Evolutionary conservation across 2,113 vertebrate genomes (phyloP).

Genomic region (Psittacara wagleri): DNA sequence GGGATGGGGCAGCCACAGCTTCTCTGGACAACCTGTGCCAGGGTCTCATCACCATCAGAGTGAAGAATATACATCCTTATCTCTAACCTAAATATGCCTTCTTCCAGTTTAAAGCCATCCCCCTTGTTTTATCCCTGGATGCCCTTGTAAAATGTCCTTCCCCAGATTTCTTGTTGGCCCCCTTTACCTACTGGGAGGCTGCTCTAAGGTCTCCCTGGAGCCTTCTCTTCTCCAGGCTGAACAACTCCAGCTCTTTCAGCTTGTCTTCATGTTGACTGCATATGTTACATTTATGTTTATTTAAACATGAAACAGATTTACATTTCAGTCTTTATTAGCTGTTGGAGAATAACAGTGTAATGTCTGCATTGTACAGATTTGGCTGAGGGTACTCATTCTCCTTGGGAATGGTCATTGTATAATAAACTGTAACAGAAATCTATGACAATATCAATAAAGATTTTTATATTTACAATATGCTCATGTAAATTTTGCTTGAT

Average conservation of each 20-base stretch:
- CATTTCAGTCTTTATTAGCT: constrained; percentile 6
- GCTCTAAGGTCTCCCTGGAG: neutral
- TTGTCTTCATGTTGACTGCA: neutral
- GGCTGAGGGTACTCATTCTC: neutral
- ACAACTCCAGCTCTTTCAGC: neutral
- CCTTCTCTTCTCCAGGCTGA: neutral
- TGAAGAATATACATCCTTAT: neutral
- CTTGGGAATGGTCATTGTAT: neutral
- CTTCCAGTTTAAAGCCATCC: neutral
- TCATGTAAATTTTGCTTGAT: neutral
- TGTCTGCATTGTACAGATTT: neutral
- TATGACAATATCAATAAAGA: neutral
- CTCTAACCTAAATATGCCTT: neutral
- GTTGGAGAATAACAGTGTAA: neutral
- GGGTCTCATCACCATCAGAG: neutral
- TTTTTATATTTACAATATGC: neutral
- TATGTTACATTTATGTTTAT: neutral
- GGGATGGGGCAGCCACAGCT: neutral
- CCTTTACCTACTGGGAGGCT: neutral
- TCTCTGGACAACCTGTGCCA: neutral
- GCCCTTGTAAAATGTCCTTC: neutral
- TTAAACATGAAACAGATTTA: constrained; percentile 8
- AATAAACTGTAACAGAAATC: neutral
- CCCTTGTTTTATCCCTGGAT: neutral
- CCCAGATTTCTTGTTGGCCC: neutral